Base-by-base conservation (phyloP, 2,888 invertebrate genomes). In the Amitus sp. region DNA sequence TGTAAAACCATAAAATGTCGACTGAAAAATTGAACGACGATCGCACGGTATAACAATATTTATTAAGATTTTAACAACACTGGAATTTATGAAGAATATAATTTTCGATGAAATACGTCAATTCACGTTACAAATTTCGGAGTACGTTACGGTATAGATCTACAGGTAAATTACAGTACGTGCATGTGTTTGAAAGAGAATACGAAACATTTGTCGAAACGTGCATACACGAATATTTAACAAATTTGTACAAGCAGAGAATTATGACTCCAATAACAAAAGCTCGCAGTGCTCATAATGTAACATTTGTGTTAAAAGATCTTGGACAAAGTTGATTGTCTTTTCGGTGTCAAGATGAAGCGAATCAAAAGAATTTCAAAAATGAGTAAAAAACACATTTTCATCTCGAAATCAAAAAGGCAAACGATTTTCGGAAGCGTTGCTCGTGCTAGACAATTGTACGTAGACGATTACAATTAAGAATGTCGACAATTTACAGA, bases 61-160 rank as follows among this genome's bases (percentile, higher is more conserved):
- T 79, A 78, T 79, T 80, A 73, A 77, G 74, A 76, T n/a, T n/a
- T n/a, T n/a, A n/a, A 74, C 78, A 80, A 80, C 80, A 76, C 77
- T 78, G 76, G 76, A 80, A 79, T 78, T n/a, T 80, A 80, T 78
- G 75, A 80, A 80, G 79, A 80, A 80, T 80, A 80, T 78, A 80
- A 77, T 78, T 80, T 79, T 77, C 66, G 73, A 77, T 77, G 71
- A 66, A 75, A 75, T 75, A 79, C 72, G 72, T 73, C 70, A 72
- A 78, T 73, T 75, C 75, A 66, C 76, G 72, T 80, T 79, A 80
- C 78, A 80, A 79, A 76, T 72, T 67, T 72, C 71, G 72, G 69
- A 74, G 73, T 76, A 76, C 69, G 71, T 60, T 62, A 68, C 68
- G 63, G 61, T 72, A 72, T 71, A 72, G 69, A 72, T 66, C 70